These are phyloP conservation scores for Nestor notabilis DNA, from an alignment of 2,113 vertebrate species.

Conservation along the genomic window DNA sequence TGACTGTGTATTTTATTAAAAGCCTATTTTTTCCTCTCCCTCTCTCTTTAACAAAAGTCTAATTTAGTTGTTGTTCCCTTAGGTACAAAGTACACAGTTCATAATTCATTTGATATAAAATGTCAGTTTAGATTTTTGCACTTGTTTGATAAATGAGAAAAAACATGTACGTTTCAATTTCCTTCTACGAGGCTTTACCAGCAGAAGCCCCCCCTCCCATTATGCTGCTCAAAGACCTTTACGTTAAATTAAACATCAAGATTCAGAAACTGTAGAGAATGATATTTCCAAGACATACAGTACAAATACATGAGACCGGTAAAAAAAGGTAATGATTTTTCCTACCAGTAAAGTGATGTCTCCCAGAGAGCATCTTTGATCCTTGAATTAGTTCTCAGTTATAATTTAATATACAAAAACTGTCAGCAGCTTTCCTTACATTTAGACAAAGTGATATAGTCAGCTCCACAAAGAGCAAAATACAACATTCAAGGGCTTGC, in stretches of 20 bases:
- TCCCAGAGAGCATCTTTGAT: slow-evolving; percentile 78
- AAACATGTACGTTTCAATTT: slow-evolving; percentile 81
- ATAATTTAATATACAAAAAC: slow-evolving; percentile 73
- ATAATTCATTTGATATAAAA: slow-evolving; percentile 85
- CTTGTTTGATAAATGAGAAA: slow-evolving; percentile 80
- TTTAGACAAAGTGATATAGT: slow-evolving; percentile 34
- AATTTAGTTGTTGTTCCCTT: slow-evolving; percentile 82
- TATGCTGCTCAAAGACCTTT: slow-evolving; percentile 76
- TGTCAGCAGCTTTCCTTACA: slow-evolving; percentile 41
- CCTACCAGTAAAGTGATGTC: slow-evolving; percentile 51
- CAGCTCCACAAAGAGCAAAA: slow-evolving; percentile 54
- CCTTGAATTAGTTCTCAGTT: slow-evolving; percentile 77
- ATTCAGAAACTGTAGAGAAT: slow-evolving; percentile 71
- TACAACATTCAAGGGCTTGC: background rate
- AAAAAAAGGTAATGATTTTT: slow-evolving; percentile 68
- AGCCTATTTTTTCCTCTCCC: slow-evolving; percentile 52
- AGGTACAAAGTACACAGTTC: slow-evolving; percentile 78
- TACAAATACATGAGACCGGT: slow-evolving; percentile 50
- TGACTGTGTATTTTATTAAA: slow-evolving; percentile 74
- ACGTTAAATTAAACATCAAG: slow-evolving; percentile 84
- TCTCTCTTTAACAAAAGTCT: slow-evolving; percentile 66
- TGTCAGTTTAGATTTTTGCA: slow-evolving; percentile 78
- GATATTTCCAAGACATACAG: slow-evolving; percentile 69
- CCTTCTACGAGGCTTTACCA: slow-evolving; percentile 44
- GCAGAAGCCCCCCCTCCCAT: slow-evolving; percentile 57